Percentiles rank a stretch among this genome's conserved stretches.
Evolutionary conservation across 2,797 vertebrate species (phyloP).

Genomic region (Fistularia commersonii): DNA sequence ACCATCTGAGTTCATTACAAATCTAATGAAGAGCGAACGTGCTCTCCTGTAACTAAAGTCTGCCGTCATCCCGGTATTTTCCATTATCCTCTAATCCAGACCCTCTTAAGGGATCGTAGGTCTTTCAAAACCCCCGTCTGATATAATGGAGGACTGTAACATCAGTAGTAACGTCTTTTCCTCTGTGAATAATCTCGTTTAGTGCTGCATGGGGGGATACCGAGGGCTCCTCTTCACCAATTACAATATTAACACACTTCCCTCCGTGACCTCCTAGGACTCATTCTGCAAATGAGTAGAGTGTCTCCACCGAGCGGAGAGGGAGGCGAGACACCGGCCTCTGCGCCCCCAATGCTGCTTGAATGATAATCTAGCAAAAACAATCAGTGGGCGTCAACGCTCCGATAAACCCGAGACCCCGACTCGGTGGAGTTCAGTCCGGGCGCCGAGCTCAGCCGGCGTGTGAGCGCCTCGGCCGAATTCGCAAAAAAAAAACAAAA

Average conservation of each 20-base stretch:
- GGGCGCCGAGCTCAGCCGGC: too few relatives aligned
- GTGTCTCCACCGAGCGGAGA: slow-evolving; percentile 29
- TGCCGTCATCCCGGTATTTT: slow-evolving; percentile 1
- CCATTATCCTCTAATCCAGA: slow-evolving; percentile 19
- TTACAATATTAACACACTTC: slow-evolving; percentile 54
- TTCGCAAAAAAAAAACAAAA: not conserved
- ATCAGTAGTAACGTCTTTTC: slow-evolving; percentile 8
- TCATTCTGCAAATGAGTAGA: slow-evolving; percentile 54
- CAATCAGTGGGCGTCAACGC: slow-evolving; percentile 18
- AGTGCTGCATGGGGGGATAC: slow-evolving; percentile 11
- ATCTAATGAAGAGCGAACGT: slow-evolving; percentile 46
- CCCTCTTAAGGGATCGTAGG: slow-evolving; percentile 8
- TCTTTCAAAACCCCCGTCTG: slow-evolving; percentile 14
- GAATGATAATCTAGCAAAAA: slow-evolving; percentile 32
- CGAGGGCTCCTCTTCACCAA: slow-evolving; percentile 53
- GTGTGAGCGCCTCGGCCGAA: not conserved
- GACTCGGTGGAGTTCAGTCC: too few relatives aligned
- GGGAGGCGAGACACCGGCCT: slow-evolving; percentile 3
- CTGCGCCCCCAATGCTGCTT: slow-evolving; percentile 3
- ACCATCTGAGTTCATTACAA: slow-evolving; percentile 50
- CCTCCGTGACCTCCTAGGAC: slow-evolving; percentile 37
- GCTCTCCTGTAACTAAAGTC: slow-evolving; percentile 27
- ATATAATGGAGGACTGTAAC: slow-evolving; percentile 12
- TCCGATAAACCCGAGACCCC: too few relatives aligned
- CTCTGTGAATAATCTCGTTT: slow-evolving; percentile 38